phyloP scores from a whole-genome alignment of 2,888 invertebrate genomes.

The Vannuccia rotundouncinata region DNA sequence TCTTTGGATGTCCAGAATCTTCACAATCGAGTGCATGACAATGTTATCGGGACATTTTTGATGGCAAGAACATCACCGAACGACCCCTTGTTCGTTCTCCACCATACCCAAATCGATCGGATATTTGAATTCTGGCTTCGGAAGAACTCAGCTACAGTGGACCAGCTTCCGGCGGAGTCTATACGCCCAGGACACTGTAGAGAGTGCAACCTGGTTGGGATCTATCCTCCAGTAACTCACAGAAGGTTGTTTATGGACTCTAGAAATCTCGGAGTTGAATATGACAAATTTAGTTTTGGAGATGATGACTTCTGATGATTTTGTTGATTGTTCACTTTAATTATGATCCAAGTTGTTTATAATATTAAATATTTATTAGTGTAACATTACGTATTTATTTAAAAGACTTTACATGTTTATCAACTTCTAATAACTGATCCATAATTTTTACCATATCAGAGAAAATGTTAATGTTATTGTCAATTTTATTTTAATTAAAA shows the following conservation, averaged over 20 bases:
- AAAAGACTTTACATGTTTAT: too few species aligned
- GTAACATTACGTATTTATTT: too few species aligned
- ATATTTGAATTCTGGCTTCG: constrained; percentile 31
- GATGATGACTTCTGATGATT: background rate
- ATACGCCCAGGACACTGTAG: constrained; percentile 37
- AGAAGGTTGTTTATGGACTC: constrained; percentile 18
- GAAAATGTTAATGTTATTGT: too few species aligned
- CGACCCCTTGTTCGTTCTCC: constrained; percentile 33
- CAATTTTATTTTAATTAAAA: too few species aligned
- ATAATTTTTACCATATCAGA: too few species aligned
- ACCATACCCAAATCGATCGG: constrained; percentile 32
- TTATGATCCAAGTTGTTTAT: too few species aligned
- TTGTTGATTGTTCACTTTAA: too few species aligned
- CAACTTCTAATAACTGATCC: too few species aligned
- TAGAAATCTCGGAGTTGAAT: constrained; percentile 19
- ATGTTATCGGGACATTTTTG: constrained; percentile 24
- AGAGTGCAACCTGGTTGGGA: constrained; percentile 37
- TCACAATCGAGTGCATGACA: constrained; percentile 25
- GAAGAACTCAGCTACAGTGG: background rate
- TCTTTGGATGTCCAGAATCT: background rate
- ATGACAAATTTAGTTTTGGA: constrained; percentile 34
- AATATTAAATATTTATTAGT: too few species aligned
- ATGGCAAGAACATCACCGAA: constrained; percentile 13
- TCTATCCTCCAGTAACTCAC: constrained; percentile 28
- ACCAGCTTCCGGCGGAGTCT: background rate